phyloP scores from a whole-genome alignment of 2,113 vertebrate species.

The Psittacara wagleri region DNA sequence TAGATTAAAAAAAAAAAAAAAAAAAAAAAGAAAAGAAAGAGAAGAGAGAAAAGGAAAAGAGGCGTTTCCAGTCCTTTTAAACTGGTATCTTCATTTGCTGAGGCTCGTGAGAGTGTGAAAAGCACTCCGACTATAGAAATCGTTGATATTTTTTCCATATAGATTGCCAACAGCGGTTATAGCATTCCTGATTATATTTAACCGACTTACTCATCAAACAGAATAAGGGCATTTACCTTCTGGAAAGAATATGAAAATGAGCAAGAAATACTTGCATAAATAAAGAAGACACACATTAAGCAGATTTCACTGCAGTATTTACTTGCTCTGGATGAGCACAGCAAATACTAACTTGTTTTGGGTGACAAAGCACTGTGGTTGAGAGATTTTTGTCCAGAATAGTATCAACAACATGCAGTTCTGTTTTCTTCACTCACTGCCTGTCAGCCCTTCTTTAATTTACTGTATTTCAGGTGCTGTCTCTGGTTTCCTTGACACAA shows the following conservation, averaged over 20 bases:
- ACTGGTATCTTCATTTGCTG: background rate
- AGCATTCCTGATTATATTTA: background rate
- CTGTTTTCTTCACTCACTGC: background rate
- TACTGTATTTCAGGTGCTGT: conserved; percentile 27
- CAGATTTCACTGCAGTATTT: background rate
- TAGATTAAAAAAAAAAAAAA: background rate
- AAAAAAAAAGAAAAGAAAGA: too few species aligned
- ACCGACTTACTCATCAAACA: background rate
- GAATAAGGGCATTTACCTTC: background rate
- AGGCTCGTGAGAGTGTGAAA: background rate
- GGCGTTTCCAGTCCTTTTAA: background rate
- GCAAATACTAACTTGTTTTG: background rate
- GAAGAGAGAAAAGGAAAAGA: background rate
- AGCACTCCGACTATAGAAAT: background rate
- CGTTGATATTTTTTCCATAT: background rate
- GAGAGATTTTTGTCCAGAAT: background rate
- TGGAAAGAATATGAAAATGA: background rate
- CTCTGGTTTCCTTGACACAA: conserved; percentile 52
- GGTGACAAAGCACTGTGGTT: background rate
- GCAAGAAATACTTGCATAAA: background rate
- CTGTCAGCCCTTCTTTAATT: conserved; percentile 24
- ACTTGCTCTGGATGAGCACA: background rate
- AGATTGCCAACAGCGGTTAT: background rate
- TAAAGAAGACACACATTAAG: background rate
- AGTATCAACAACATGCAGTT: background rate